phyloP scores from a whole-genome alignment of 1,140 invertebrate genomes.

The Panagrolaimus sp. region DNA sequence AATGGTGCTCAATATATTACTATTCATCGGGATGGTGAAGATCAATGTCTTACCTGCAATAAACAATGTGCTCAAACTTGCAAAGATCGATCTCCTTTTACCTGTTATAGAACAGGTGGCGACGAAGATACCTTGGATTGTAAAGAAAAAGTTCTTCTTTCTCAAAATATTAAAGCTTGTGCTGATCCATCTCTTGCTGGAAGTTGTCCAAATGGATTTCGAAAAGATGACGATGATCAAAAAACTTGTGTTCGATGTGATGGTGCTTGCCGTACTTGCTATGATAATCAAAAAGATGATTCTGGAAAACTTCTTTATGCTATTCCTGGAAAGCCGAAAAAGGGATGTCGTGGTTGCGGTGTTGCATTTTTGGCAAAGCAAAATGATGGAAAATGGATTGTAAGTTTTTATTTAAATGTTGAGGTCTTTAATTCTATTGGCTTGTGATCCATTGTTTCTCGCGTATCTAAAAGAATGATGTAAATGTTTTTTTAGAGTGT shows the following conservation, averaged over 20 bases:
- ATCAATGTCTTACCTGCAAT: not conserved
- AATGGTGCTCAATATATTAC: no score
- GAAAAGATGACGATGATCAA: not conserved
- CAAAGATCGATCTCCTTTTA: not conserved
- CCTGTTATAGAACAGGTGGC: no score
- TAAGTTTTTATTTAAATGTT: no score
- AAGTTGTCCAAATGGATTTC: not conserved
- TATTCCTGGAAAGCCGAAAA: not conserved
- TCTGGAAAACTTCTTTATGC: no score
- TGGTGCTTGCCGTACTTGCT: not conserved
- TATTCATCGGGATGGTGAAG: not conserved
- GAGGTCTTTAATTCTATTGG: no score
- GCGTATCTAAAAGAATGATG: no score
- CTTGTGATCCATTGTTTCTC: no score
- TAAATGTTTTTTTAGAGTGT: no score
- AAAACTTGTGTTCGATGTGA: not conserved
- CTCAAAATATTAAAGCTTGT: not conserved
- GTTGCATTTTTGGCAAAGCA: not conserved
- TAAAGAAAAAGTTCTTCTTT: not conserved
- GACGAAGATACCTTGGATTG: not conserved
- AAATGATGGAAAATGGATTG: no score
- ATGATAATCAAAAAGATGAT: not conserved
- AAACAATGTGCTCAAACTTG: not conserved
- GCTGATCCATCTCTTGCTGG: not conserved
- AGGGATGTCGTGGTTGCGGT: not conserved